Evolutionary conservation across 2,113 vertebrate species (phyloP), one percentile per base, ranked within the genome.

Genomic region (Etheostoma cragini): DNA sequence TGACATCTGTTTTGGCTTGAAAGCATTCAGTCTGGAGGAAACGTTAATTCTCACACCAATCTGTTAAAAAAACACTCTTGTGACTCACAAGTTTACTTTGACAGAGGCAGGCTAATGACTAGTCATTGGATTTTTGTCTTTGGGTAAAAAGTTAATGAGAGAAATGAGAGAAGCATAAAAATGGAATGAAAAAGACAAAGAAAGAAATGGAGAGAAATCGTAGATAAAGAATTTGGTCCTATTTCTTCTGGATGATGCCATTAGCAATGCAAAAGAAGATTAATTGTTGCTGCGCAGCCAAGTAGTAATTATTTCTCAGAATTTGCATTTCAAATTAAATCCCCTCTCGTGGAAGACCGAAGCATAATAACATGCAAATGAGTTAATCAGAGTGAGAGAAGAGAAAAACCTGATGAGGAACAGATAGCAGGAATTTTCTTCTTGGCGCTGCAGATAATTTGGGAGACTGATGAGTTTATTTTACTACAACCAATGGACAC

Each of bases 361-460:
- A 0, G 65, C 73, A 83, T 93, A 92, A 93, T 85, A 66, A 90
- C 64, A 93, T 93, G 92, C 87, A 90, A 91, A 92, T 90, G 86
- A 88, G 89, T 33, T 82, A 80, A 76, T 75, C 72, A 76, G 81
- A 81, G 54, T 42, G 66, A 72, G 77, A 53, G 80, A 49, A 46
- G 72, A 42, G 60, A 52, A 38, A 30, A 71, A 49, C 60, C 42
- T 58, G 86, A 89, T 87, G 88, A 87, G 76, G 78, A 85, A 22
- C 72, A 82, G 89, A 87, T 82, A 85, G 66, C 26, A 19, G 65
- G 22, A 15, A 30, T 60, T 66, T 76, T 77, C 60, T 47, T 86
- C 56, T 77, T 52, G 60, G 74, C 56, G 30, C 64, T 69, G 11
- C 2, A 1, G 54, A 79, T 80, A 30, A 78, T 88, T 76, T 73